These are phyloP conservation scores for Chelon labrosus DNA, from an alignment of 2,797 vertebrate genomes.

Conservation along the genomic window DNA sequence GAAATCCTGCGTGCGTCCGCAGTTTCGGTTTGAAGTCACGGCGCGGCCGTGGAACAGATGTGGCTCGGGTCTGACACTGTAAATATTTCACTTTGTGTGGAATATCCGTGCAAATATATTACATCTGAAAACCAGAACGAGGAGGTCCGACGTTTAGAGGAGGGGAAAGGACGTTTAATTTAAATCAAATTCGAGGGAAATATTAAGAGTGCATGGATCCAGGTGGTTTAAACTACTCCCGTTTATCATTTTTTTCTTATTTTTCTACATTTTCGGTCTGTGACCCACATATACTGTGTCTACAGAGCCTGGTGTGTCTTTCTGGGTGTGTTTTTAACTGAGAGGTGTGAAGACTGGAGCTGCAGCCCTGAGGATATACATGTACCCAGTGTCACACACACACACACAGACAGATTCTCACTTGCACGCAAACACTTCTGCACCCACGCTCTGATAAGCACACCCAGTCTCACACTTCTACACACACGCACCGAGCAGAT, in stretches of 20 bases:
- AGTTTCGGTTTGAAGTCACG: constrained; percentile 21
- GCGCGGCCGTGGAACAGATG: constrained; percentile 23
- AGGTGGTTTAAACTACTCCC: background rate
- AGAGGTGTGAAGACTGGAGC: constrained; percentile 78
- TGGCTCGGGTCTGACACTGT: constrained; percentile 20
- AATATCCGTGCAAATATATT: background rate
- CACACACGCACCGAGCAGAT: constrained; percentile 38
- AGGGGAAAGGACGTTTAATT: background rate
- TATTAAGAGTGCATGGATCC: background rate
- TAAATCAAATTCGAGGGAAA: background rate
- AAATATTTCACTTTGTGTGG: constrained; percentile 24
- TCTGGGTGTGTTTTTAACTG: constrained; percentile 66
- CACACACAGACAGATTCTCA: constrained; percentile 42
- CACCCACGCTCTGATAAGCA: constrained; percentile 26
- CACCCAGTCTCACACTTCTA: constrained; percentile 15
- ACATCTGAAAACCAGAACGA: constrained; percentile 3
- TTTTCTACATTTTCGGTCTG: constrained; percentile 16
- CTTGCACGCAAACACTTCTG: constrained; percentile 33
- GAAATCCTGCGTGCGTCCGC: background rate
- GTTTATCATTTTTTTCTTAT: background rate
- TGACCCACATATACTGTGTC: constrained; percentile 58
- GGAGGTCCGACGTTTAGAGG: background rate
- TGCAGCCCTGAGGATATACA: constrained; percentile 66
- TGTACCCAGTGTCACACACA: constrained; percentile 58
- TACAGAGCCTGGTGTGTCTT: constrained; percentile 64